Evolutionary conservation across 2,113 vertebrate genomes (phyloP), one percentile per base, ranked within the genome.

Genomic region (Scopus umbretta): DNA sequence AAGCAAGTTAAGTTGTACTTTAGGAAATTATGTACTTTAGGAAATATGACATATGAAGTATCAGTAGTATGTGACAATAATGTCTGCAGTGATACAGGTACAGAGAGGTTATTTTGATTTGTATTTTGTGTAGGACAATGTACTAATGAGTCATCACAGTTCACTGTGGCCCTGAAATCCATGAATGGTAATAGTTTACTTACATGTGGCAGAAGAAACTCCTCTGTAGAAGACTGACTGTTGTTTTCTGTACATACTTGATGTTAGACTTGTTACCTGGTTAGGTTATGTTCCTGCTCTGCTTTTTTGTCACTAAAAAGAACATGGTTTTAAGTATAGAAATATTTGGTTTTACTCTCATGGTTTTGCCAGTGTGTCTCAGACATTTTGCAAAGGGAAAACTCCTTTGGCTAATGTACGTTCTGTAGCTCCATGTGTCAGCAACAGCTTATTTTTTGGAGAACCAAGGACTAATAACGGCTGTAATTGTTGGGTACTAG

Each of bases 41-140:
- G 52, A 93, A 55, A 49, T 63, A 47, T 0, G 9, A 38, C 0
- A 0, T 29, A 21, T 9, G 15, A 71, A 50, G 11, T 67, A 42
- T 18, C 20, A 38, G 16, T 47, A 53, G 61, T n/a, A n/a, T 47
- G 47, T 84, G 85, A 68, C 81, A 79, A 2, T 63, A 87, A 11
- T 52, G 12, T 21, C 78, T 91, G 56, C 27, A 55, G 47, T 49
- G 29, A 20, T 71, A 11, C 6, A 67, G 59, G 23, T 75, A 68
- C 27, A 8, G 12, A 72, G 61, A 55, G 70, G 25, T 81, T 58
- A 20, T 85, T 90, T 75, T 71, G 52, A 53, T 43, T 71, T 94
- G 73, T 5, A 0, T 82, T 94, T 88, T 82, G 23, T 72, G 16
- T 58, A 55, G 74, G 52, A 30, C 27, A 22, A 5, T 61, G 58